Evolutionary conservation across 2,797 vertebrate species (phyloP), one percentile per base, ranked within the genome.

Genomic region (Silurus aristotelis): DNA sequence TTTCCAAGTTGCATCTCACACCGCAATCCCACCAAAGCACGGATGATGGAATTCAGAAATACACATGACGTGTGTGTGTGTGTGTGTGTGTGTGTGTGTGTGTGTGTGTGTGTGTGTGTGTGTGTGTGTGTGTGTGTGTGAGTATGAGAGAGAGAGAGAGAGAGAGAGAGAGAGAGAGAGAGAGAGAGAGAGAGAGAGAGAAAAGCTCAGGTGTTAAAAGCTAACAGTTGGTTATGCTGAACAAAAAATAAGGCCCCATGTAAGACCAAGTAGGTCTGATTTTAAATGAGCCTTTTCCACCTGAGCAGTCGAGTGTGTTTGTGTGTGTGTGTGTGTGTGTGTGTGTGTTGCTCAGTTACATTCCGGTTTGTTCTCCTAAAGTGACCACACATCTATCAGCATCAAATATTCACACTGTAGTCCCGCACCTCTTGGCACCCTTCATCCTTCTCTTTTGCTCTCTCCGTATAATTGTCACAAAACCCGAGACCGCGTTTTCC

Each of bases 341-440:
- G 76, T 78, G 78, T 66, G 43, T 73, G 43, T 52, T 31, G 56
- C 12, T 78, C 56, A 14, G 27, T 5, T 87, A 78, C 83, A 85
- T 94, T 95, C 92, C 92, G 91, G 93, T 95, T 95, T 94, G 94
- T 95, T 95, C 94, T 93, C 89, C 93, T 92, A 93, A 93, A 96
- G 93, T 94, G 94, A 93, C 90, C 94, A 94, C 89, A 93, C 88
- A 94, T 96, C 94, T 91, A 77, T 94, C 92, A 93, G 90, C 94
- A 96, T 96, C 93, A 96, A 95, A 95, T 95, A 96, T 96, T 96
- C 93, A 95, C 93, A 60, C 27, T 22, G 90, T 91, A 90, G 89
- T 90, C 87, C 93, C 92, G 93, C 92, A 92, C 92, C 79, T 89
- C 79, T 72, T 66, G 68, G 84, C 63, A 80, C 58, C 71, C 79